Percentiles rank a stretch among this genome's conserved stretches.
These are phyloP conservation scores for Caenorhabditis briggsae DNA, from an alignment of 1,140 invertebrate species.

Conservation along the genomic window DNA sequence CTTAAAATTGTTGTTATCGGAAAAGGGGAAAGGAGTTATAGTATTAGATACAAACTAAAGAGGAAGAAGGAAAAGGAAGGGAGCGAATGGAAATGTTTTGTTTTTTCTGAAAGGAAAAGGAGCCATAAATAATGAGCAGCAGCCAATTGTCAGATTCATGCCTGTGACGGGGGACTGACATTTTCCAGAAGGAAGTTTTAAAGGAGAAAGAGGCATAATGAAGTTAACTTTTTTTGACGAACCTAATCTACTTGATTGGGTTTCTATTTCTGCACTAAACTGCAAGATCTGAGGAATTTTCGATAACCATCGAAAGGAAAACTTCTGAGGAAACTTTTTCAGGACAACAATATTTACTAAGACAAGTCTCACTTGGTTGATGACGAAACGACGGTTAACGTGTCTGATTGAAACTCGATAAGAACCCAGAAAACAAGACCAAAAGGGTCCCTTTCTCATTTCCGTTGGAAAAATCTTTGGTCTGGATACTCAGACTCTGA, in stretches of 20 bases:
- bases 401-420: background rate
- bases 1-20: conserved; percentile 13
- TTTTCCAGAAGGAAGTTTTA: background rate
- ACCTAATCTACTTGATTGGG: background rate
- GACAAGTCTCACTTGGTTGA: too few relatives aligned
- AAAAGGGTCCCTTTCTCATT: background rate
- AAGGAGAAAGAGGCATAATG: background rate
- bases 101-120: background rate
- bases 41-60: background rate
- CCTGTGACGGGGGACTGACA: background rate
- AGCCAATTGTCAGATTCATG: conserved; percentile 12
- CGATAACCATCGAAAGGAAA: too few relatives aligned
- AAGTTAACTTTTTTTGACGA: conserved; percentile 18
- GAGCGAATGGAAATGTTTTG: background rate
- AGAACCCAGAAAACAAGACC: background rate
- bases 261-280: background rate
- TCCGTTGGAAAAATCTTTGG: background rate
- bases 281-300: background rate
- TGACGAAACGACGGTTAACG: too few relatives aligned
- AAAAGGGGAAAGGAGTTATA: background rate
- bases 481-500: background rate
- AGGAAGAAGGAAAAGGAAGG: background rate
- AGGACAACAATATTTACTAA: too few relatives aligned
- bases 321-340: too few relatives aligned
- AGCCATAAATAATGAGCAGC: background rate